Evolutionary conservation across 2,113 vertebrate genomes (phyloP), one percentile per base, ranked within the genome.

Genomic region (Elgaria multicarinata): DNA sequence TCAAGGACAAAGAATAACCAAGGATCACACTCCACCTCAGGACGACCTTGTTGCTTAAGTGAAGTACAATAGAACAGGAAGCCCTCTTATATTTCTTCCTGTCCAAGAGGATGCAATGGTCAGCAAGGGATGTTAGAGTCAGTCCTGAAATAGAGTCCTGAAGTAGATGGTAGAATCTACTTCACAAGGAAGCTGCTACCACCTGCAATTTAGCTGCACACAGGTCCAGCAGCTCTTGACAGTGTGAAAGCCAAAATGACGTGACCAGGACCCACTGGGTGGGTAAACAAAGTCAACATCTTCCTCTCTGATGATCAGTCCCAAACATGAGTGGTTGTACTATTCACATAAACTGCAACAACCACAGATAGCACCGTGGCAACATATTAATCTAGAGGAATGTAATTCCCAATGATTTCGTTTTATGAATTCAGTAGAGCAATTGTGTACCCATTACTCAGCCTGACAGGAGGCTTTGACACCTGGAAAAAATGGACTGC

Each of bases 371-470:
- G 8, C 28, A 33, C 28, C 26, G 18, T 31, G 14, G 55, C 94
- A 95, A 97, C 94, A 88, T 93, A 83, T 91, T 24, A 90, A 96
- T 95, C 90, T 93, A 90, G 85, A 92, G 92, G 93, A 95, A 92
- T 90, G 39, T 94, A 75, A 91, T 90, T 87, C 93, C 89, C 78
- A 92, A 96, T 76, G 91, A 89, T 97, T 95, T 95, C 94, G 77
- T 94, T 97, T 96, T 94, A 97, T 95, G 96, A 96, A 96, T 95
- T 96, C 74, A n/a, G 94, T 95, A 94, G 97, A 96, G 96, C 95
- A 97, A 96, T 95, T 96, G 90, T 93, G 95, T 93, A 96, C 90
- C 94, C 96, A 93, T 96, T 96, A 96, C 92, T 97, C 95, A 91
- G 89, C 87, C 93, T 97, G 96, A 96, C 96, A 97, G 94, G 94